These are phyloP conservation scores for Drosophila saltans DNA, from an alignment of 1,140 invertebrate genomes.

Conservation along the genomic window DNA sequence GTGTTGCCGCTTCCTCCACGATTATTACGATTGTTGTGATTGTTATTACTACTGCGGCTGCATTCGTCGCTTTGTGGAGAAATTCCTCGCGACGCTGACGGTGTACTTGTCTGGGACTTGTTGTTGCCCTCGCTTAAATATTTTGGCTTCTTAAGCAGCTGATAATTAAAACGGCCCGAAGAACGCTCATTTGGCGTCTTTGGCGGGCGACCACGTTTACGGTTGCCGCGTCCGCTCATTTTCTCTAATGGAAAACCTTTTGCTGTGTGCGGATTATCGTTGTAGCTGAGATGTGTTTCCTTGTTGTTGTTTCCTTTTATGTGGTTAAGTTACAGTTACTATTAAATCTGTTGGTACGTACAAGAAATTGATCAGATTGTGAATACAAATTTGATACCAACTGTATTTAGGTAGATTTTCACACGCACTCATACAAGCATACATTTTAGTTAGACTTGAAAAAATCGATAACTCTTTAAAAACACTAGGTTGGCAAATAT, in stretches of 20 bases:
- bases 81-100: conserved; percentile 89
- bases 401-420: conserved; percentile 16
- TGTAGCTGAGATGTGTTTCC: conserved; percentile 23
- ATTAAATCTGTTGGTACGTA: conserved; percentile 35
- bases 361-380: conserved; percentile 49
- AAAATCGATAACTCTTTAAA: conserved; percentile 55
- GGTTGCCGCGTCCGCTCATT: conserved; percentile 88
- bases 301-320: conserved; percentile 11
- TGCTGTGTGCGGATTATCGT: conserved; percentile 12
- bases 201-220: conserved; percentile 93
- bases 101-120: conserved; percentile 88
- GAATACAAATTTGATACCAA: conserved; percentile 17
- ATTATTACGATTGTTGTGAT: conserved; percentile 50
- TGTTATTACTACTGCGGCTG: conserved; percentile 86
- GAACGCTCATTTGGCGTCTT: conserved; percentile 93
- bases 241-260: conserved; percentile 19
- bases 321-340: conserved; percentile 7
- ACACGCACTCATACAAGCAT: conserved; percentile 19
- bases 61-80: conserved; percentile 88
- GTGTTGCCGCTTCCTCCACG: conserved; percentile 81
- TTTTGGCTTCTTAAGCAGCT: conserved; percentile 95
- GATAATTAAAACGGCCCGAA: conserved; percentile 92
- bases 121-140: conserved; percentile 88
- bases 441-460: conserved; percentile 17
- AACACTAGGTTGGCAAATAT: conserved; percentile 12